Conservation (phyloP, 2,797 vertebrate species). For the Poeciliopsis paucimaculata region DNA sequence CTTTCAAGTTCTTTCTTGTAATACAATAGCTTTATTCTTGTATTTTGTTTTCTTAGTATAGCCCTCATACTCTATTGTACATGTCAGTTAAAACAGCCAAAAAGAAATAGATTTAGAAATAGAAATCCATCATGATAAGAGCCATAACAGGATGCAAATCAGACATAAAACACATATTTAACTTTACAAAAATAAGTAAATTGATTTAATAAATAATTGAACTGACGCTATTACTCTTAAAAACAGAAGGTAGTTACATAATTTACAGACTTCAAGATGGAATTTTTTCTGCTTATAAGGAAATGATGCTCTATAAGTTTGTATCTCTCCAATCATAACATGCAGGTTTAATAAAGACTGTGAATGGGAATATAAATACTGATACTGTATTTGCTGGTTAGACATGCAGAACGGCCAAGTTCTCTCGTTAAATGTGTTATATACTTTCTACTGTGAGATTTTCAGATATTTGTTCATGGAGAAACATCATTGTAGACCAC, state of each 20-base stretch:
- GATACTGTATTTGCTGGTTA: neutral
- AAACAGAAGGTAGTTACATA: neutral
- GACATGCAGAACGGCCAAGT: neutral
- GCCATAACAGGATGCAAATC: neutral
- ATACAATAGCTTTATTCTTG: too few relatives aligned
- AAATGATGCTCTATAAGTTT: neutral
- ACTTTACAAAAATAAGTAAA: neutral
- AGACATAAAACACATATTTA: neutral
- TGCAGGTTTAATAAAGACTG: neutral
- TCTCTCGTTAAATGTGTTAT: neutral
- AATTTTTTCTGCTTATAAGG: neutral
- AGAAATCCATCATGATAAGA: neutral
- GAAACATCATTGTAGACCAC: conserved; percentile 18
- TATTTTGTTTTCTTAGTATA: too few relatives aligned
- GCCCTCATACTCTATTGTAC: too few relatives aligned
- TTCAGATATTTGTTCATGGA: neutral
- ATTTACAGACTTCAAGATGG: neutral
- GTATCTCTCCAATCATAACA: neutral
- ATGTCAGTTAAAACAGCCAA: neutral
- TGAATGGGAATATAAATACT: neutral
- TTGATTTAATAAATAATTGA: neutral
- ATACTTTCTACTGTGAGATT: neutral
- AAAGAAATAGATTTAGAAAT: neutral
- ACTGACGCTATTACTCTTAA: neutral
- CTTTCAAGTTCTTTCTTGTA: too few relatives aligned